Percentiles rank a stretch among this genome's conserved stretches.
These are phyloP conservation scores for Drosophila sproati DNA, from an alignment of 1,140 invertebrate genomes.

Conservation along the genomic window DNA sequence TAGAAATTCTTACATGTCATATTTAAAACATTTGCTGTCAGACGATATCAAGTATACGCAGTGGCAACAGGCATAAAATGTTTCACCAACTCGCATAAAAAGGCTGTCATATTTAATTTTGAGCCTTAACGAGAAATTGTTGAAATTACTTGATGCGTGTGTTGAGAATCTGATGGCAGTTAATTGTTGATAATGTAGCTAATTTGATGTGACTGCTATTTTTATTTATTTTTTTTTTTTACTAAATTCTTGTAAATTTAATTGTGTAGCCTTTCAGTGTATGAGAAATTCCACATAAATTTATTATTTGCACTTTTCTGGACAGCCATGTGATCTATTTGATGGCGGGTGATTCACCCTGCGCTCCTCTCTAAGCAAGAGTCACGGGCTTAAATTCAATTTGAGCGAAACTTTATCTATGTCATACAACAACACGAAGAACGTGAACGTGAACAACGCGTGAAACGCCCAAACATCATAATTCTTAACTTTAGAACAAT, in stretches of 20 bases:
- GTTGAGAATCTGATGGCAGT: conserved; percentile 34
- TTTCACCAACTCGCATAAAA: conserved; percentile 38
- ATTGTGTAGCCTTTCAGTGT: background rate
- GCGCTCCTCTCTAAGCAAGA: background rate
- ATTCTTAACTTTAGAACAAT: conserved; percentile 73
- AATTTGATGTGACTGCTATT: conserved; percentile 34
- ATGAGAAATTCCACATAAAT: background rate
- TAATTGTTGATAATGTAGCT: conserved; percentile 45
- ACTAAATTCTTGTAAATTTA: background rate
- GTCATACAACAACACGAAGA: conserved; percentile 57
- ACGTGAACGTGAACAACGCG: conserved; percentile 18
- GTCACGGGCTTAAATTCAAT: conserved; percentile 45
- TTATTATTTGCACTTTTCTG: background rate
- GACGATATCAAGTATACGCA: conserved; percentile 40
- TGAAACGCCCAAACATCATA: conserved; percentile 56
- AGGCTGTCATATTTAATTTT: conserved; percentile 50
- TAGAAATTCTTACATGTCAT: background rate
- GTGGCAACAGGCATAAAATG: conserved; percentile 38
- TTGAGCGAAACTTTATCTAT: conserved; percentile 62
- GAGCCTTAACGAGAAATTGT: conserved; percentile 48
- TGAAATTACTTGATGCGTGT: conserved; percentile 32
- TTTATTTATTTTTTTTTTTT: conserved; percentile 1
- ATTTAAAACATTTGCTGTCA: conserved; percentile 18
- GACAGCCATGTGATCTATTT: background rate
- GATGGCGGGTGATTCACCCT: background rate